phyloP scores from a whole-genome alignment of 2,113 vertebrate genomes.

The Cyprinus carpio region DNA sequence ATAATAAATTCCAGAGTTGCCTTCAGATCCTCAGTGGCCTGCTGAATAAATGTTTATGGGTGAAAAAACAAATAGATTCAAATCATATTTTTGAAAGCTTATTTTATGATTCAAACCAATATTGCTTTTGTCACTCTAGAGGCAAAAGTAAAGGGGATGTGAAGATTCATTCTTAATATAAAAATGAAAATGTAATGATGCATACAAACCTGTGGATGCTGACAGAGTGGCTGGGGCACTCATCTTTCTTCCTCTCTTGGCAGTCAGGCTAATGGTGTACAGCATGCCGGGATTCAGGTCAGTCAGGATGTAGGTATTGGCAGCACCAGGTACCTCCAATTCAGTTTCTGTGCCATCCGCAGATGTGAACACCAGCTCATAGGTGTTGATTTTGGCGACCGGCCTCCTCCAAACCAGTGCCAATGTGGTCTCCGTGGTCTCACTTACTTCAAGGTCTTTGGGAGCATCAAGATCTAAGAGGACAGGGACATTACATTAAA shows the following conservation, averaged over 20 bases:
- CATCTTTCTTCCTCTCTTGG: slow-evolving; percentile 85
- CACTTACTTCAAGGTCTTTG: slow-evolving; percentile 80
- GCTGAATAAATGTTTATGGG: slow-evolving; percentile 8
- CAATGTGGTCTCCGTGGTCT: slow-evolving; percentile 82
- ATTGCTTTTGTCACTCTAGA: neutral
- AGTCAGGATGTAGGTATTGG: slow-evolving; percentile 76
- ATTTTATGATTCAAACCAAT: slow-evolving; percentile 4
- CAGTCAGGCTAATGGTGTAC: slow-evolving; percentile 82
- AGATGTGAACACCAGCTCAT: slow-evolving; percentile 75
- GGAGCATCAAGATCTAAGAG: slow-evolving; percentile 88
- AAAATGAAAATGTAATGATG: neutral
- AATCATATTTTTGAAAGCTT: neutral
- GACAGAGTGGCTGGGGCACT: slow-evolving; percentile 79
- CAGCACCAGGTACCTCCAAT: slow-evolving; percentile 73
- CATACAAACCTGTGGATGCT: slow-evolving; percentile 83
- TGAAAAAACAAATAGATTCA: neutral
- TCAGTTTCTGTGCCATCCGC: slow-evolving; percentile 75
- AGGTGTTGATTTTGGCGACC: slow-evolving; percentile 85
- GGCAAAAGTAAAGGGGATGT: neutral
- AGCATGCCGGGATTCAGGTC: slow-evolving; percentile 80
- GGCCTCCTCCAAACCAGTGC: slow-evolving; percentile 85
- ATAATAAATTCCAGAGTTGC: slow-evolving; percentile 22
- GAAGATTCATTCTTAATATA: slow-evolving; percentile 3
- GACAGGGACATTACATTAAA: neutral
- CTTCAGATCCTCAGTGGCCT: neutral